Base-by-base conservation (phyloP, 2,113 vertebrate species). In the Anseranas semipalmata region DNA sequence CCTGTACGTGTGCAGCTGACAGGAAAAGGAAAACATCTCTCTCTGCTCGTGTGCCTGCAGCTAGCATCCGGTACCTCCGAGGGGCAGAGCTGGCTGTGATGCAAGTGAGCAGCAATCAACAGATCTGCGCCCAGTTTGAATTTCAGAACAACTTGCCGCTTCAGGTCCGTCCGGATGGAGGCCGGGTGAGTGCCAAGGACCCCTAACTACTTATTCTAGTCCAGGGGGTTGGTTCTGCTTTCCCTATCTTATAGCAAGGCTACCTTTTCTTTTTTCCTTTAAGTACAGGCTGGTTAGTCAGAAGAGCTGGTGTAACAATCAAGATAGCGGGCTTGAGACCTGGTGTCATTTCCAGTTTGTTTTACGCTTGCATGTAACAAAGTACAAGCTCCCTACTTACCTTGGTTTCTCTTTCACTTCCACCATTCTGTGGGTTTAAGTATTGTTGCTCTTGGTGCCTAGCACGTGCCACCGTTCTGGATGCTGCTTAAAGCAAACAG, bases 61-160 rank as follows among this genome's bases (percentile, higher is more conserved):
- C 97, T 87, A 98, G 98, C 77, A 93, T 98, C 90, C 95, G 56
- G 28, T 89, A 16, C 16, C 97, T 98, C 7, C 56, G 66, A 35
- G 98, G 98, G 4, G 98, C 91, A 4, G 97, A 98, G 93, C 67
- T 98, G 28, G 92, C 97, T 3, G 79, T 98, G 75, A 90, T 98
- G 83, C 98, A 98, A 48, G 68, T 97, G 89, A 97, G 32, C 89
- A 98, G 81, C 90, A 98, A 98, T 2, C 95, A 95, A 28, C 95
- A 90, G 15, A 14, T 98, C 55, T 98, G 98, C 2, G 92, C 97
- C 60, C 93, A 97, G 87, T 98, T 98, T 37, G 93, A 97, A 76
- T 98, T 98, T 88, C 97, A 97, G 87, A 97, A 97, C 94, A 94
- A 16, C 24, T 66, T 98, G 74, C 50, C 41, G 0, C 85, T 95